phyloP scores from a whole-genome alignment of 1,140 invertebrate genomes.

The Apis dorsata region DNA sequence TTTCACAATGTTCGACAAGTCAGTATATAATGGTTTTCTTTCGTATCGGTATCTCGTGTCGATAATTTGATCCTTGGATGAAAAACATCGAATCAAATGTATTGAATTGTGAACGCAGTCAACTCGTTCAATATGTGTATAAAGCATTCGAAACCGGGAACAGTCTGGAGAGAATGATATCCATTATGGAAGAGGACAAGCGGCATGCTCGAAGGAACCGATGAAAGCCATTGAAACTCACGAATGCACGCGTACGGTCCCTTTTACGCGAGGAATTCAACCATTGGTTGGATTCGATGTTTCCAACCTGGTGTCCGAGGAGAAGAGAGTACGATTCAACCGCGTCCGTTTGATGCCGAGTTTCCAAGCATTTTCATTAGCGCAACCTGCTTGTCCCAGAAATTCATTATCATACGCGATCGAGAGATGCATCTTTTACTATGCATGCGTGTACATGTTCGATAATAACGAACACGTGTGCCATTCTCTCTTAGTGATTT shows the following conservation, averaged over 20 bases:
- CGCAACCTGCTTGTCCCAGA: background rate
- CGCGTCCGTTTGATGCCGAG: background rate
- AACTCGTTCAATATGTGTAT: background rate
- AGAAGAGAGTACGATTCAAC: background rate
- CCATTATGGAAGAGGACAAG: conserved; percentile 1
- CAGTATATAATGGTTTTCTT: background rate
- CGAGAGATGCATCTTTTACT: background rate
- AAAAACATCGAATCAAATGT: background rate
- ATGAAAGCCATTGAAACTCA: conserved; percentile 5
- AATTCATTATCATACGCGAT: conserved; percentile 26
- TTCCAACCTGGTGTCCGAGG: background rate
- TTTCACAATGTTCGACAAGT: no score
- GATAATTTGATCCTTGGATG: background rate
- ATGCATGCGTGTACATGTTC: background rate
- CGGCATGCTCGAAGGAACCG: background rate
- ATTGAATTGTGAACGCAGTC: background rate
- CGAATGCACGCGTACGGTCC: background rate
- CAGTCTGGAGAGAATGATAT: background rate
- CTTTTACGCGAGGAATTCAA: background rate
- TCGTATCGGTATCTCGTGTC: background rate
- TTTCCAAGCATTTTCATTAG: conserved; percentile 33
- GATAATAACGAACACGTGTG: fast-evolving
- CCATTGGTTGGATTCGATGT: background rate
- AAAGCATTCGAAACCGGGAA: background rate
- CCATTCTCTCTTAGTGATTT: background rate